Evolutionary conservation across 2,888 invertebrate genomes (phyloP), one percentile per base, ranked within the genome.

Genomic region (Melinaea marsaeus): DNA sequence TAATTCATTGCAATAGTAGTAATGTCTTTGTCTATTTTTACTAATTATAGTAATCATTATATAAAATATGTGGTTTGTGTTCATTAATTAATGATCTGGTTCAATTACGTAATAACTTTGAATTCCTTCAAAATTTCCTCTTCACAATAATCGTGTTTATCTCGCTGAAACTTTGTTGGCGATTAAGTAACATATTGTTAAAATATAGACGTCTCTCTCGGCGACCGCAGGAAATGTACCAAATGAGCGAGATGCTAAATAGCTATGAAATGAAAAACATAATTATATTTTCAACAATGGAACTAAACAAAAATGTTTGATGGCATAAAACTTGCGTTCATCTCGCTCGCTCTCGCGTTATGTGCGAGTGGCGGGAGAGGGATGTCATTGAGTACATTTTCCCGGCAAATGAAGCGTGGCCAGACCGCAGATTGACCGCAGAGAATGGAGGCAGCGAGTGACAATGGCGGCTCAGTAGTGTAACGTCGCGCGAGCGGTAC

Each of bases 391-490:
- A 69, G 79, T 81, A 81, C 87, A 90, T 90, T 91, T 91, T 90
- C 90, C 86, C 88, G 86, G 86, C 90, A 91, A 91, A 91, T 91
- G 91, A 91, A 90, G 89, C 90, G 86, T 90, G 90, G 88, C 89
- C 80, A 87, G 84, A 90, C 91, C 91, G 84, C 91, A 91, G 90
- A 90, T 91, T 90, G 90, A 90, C 91, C 91, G 88, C 91, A 90
- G 91, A 89, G 89, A 88, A 88, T 88, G 90, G 88, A 90, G 86
- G 90, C 88, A 88, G 85, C 86, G 86, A 88, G 88, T 90, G 90
- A 88, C 88, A 90, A 90, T 90, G 87, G 88, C 88, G 79, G 81
- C 75, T 87, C 86, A 90, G 90, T 91, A 83, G 86, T 86, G 79
- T 76, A 85, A 82, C 81, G 83, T 75, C 86, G 84, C 83, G 83